Percentiles rank a stretch among this genome's conserved stretches.
phyloP scores from a whole-genome alignment of 2,797 vertebrate genomes.

The Microhierax caerulescens region DNA sequence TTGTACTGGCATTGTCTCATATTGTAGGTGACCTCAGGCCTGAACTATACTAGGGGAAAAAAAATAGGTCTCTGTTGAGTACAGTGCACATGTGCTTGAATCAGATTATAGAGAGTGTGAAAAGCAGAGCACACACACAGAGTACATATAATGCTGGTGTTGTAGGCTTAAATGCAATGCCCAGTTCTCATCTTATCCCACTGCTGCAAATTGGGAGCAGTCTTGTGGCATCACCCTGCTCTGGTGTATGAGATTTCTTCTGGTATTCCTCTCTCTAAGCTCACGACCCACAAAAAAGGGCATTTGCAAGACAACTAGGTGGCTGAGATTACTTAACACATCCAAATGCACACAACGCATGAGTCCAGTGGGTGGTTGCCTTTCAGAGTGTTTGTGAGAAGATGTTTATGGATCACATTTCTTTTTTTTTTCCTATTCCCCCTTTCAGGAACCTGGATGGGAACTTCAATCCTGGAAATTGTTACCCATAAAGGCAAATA shows the following conservation, averaged over 20 bases:
- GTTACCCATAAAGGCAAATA: neutral
- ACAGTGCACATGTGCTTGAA: slow-evolving; percentile 36
- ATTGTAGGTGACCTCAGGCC: slow-evolving; percentile 55
- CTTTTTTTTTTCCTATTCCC: neutral
- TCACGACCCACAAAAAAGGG: neutral
- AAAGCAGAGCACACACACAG: neutral
- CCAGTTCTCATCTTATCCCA: neutral
- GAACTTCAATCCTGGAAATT: slow-evolving; percentile 21
- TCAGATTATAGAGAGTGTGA: slow-evolving; percentile 40
- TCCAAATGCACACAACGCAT: neutral
- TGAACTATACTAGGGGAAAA: slow-evolving; percentile 33
- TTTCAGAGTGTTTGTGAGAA: slow-evolving; percentile 14
- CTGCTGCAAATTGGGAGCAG: neutral
- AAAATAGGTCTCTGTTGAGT: slow-evolving; percentile 60
- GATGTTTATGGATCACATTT: neutral
- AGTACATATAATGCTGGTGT: neutral
- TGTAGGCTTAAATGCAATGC: neutral
- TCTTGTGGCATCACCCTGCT: rapidly evolving
- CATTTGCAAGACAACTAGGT: neutral
- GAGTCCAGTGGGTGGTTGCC: neutral
- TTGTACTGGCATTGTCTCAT: slow-evolving; percentile 51
- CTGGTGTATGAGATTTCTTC: neutral
- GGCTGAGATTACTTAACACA: neutral
- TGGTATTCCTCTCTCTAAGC: neutral
- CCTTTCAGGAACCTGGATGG: neutral